phyloP scores from a whole-genome alignment of 92 coral and sea anemone species.

The Heliopora coerulea region DNA sequence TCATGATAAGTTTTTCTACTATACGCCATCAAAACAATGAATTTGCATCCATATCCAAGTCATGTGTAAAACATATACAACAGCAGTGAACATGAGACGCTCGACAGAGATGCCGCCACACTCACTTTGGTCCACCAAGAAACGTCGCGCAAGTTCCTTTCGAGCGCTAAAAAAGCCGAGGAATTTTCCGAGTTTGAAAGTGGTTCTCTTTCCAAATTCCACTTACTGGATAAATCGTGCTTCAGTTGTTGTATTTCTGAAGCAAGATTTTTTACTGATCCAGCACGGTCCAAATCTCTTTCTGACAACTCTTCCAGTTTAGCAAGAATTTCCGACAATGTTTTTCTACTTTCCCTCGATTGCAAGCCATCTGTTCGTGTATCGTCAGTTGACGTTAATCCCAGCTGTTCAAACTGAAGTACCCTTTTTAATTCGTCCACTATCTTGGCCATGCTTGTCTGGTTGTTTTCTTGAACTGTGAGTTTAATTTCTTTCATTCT shows the following conservation, averaged over 20 bases:
- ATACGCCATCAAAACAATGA: too few species aligned
- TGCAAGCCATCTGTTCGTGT: too few species aligned
- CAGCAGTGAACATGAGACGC: constrained; percentile 10
- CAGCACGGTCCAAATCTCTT: neutral
- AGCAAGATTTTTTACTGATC: constrained; percentile 1
- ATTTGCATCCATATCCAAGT: neutral
- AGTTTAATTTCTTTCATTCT: constrained; percentile 83
- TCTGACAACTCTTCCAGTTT: constrained; percentile 20
- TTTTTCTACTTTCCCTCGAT: constrained; percentile 1
- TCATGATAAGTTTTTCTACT: too few species aligned
- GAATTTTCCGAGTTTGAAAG: neutral
- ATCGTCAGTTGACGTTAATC: neutral
- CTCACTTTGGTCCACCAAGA: constrained; percentile 27
- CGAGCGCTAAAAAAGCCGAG: neutral
- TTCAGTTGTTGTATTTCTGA: neutral
- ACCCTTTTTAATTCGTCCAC: constrained; percentile 49
- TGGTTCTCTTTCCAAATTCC: neutral
- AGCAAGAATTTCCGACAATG: constrained; percentile 3
- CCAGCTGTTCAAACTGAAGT: neutral
- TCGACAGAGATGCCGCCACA: constrained; percentile 5
- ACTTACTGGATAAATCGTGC: neutral
- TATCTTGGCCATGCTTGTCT: constrained; percentile 64
- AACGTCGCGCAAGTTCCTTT: neutral
- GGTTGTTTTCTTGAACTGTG: constrained; percentile 75
- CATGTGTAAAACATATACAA: constrained; percentile 10